Evolutionary conservation across 1,140 invertebrate genomes (phyloP).

Genomic region (Radopholus similis): DNA sequence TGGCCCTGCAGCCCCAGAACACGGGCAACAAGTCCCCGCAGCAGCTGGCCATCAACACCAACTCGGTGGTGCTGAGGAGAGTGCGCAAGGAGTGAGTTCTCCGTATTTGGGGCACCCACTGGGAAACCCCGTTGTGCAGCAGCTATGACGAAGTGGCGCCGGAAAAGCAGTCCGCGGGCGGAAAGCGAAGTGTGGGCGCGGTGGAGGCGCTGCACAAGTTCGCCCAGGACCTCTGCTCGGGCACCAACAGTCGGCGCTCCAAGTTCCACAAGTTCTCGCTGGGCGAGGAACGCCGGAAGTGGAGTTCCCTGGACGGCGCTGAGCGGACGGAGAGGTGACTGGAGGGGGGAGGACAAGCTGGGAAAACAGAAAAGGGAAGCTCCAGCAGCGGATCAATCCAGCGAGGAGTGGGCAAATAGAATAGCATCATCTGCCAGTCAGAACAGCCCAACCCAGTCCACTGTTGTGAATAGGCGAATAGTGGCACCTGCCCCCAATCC

Average conservation of each 20-base stretch:
- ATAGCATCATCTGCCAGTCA: no score
- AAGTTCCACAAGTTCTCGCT: constrained; percentile 7
- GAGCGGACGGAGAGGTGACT: not conserved
- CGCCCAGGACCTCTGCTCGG: constrained; percentile 11
- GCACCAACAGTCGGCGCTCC: not conserved
- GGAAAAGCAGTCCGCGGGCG: not conserved
- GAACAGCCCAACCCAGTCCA: no score
- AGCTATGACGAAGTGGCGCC: not conserved
- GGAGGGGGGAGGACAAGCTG: not conserved
- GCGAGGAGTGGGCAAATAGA: no score
- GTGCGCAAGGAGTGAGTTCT: not conserved
- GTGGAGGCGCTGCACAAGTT: constrained; percentile 8
- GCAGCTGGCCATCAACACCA: not conserved
- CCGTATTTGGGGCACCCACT: not conserved
- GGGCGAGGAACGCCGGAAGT: constrained; percentile 3
- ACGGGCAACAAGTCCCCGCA: not conserved
- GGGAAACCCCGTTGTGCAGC: not conserved
- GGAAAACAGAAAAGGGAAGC: no score
- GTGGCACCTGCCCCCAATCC: no score
- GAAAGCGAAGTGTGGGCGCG: not conserved
- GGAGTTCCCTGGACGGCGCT: constrained; percentile 8
- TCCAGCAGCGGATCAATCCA: no score
- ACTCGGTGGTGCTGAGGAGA: no score
- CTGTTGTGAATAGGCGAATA: no score
- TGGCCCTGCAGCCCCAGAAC: not conserved